These are phyloP conservation scores for Echiichthys vipera DNA, from an alignment of 2,797 vertebrate species.

Conservation along the genomic window DNA sequence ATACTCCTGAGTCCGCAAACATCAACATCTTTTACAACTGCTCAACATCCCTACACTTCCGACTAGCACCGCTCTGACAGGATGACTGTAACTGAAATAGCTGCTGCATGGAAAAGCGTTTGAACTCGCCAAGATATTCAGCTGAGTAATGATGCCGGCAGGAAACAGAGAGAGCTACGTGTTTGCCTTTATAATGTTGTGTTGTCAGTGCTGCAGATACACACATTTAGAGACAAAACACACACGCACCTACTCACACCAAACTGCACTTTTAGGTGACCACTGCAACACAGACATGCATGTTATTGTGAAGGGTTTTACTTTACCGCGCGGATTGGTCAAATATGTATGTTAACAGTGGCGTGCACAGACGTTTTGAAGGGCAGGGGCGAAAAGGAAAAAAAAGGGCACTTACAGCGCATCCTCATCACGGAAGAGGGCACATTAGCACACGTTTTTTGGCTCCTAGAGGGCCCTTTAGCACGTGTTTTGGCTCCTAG, in stretches of 20 bases:
- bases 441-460: too few species aligned
- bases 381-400: too few species aligned
- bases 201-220: neutral
- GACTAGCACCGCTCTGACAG: conserved; percentile 1
- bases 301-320: neutral
- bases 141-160: conserved; percentile 19
- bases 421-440: too few species aligned
- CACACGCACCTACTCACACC: neutral
- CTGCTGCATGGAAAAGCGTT: conserved; percentile 2
- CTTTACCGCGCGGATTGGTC: neutral
- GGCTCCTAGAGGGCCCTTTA: too few species aligned
- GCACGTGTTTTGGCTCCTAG: too few species aligned
- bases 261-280: neutral
- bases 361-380: too few species aligned
- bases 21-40: conserved; percentile 23
- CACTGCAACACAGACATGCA: neutral
- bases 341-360: neutral
- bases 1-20: neutral
- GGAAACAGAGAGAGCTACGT: neutral
- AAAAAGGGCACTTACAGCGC: too few species aligned
- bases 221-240: neutral
- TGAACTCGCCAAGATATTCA: conserved; percentile 8
- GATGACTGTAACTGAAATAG: conserved; percentile 6
- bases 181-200: neutral
- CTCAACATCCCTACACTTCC: conserved; percentile 18